These are phyloP conservation scores for Andrena bucephala DNA, from an alignment of 2,888 invertebrate genomes.

Conservation along the genomic window DNA sequence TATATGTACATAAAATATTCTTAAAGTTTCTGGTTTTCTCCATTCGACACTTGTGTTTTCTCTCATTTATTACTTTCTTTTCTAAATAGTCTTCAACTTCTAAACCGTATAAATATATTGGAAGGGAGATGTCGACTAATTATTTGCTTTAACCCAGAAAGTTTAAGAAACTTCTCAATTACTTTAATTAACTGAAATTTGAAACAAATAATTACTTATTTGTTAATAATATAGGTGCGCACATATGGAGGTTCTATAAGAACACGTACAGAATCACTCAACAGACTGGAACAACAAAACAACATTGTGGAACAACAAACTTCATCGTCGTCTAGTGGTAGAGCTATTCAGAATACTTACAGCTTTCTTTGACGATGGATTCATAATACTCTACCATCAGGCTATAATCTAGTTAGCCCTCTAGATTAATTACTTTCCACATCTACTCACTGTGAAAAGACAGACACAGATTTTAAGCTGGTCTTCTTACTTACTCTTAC, in stretches of 20 bases:
- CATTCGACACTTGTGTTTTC: not conserved
- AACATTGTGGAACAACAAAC: conserved; percentile 77
- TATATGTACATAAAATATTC: conserved; percentile 66
- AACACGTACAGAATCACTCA: conserved; percentile 91
- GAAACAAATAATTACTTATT: conserved; percentile 49
- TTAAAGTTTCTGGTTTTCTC: conserved; percentile 71
- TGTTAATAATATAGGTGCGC: conserved; percentile 86
- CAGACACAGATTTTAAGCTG: conserved; percentile 6
- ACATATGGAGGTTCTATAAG: conserved; percentile 93
- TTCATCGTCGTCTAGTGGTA: conserved; percentile 81
- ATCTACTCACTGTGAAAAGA: conserved; percentile 14
- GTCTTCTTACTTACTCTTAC: conserved; percentile 11
- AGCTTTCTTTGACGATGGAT: conserved; percentile 87
- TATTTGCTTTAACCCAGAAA: conserved; percentile 65
- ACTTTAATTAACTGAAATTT: conserved; percentile 14
- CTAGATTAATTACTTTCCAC: conserved; percentile 72
- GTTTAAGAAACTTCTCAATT: conserved; percentile 66
- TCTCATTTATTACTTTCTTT: not conserved
- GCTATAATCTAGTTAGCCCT: conserved; percentile 79
- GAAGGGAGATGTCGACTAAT: not conserved
- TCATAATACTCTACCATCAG: conserved; percentile 77
- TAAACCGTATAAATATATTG: not conserved
- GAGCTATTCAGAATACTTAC: conserved; percentile 89
- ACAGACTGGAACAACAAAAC: conserved; percentile 87
- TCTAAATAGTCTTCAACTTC: not conserved